Conservation (phyloP, 2,113 vertebrate genomes). For the Spizaetus ornatus region DNA sequence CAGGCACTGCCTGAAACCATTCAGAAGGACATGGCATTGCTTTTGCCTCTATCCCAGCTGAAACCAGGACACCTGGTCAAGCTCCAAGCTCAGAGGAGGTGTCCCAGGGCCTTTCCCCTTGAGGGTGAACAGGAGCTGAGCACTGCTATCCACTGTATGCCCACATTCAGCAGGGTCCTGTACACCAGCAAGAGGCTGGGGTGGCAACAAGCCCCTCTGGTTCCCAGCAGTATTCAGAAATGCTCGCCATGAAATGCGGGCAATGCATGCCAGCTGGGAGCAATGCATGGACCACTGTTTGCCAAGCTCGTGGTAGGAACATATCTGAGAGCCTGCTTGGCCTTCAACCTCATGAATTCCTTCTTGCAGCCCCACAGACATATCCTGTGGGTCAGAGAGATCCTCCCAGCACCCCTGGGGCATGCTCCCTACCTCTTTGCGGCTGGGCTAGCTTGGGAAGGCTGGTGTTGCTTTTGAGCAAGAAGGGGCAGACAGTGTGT, state of each 20-base stretch:
- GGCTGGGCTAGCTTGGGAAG: not conserved
- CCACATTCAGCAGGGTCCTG: not conserved
- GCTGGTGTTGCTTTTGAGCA: not conserved
- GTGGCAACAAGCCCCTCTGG: not conserved
- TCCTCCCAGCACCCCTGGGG: not conserved
- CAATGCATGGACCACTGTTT: not conserved
- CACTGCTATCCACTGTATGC: not conserved
- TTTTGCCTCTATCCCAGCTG: not conserved
- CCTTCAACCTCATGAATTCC: not conserved
- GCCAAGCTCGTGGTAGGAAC: not conserved
- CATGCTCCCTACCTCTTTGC: not conserved
- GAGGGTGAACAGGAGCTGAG: not conserved
- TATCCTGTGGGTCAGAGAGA: not conserved
- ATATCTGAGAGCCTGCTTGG: not conserved
- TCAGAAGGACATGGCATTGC: not conserved
- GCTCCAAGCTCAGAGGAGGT: not conserved
- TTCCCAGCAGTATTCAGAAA: not conserved
- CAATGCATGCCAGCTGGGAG: fast-evolving
- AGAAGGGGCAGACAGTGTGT: not conserved
- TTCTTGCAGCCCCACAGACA: not conserved
- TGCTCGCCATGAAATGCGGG: not conserved
- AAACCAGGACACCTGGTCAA: not conserved
- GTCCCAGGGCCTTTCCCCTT: not conserved
- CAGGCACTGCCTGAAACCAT: not conserved
- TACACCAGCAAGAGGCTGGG: not conserved